Evolutionary conservation across 1,140 invertebrate genomes (phyloP), one percentile per base, ranked within the genome.

Genomic region (Drosophila neocordata): DNA sequence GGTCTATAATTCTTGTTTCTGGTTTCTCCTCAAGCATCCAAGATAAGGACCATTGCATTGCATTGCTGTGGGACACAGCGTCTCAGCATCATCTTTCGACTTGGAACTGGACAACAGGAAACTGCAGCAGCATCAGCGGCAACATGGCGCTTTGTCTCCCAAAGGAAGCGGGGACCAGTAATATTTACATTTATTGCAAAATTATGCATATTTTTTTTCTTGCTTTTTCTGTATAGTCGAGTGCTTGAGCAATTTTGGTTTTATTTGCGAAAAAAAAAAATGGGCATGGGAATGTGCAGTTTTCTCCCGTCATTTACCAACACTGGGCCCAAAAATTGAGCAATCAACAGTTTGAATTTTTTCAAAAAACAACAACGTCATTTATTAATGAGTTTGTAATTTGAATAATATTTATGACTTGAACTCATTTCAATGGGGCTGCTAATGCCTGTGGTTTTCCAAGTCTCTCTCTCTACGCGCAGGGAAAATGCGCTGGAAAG

Each of bases 131-230:
- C 72, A 48, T 12, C 37, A 38, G 37, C 37, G 18, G 41, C 41
- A 48, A 48, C 41, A 69, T 73, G 83, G 83, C 83, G 83, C 83
- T 82, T 68, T 76, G 75, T 74, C 72, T 85, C 82, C 82, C 82
- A 85, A 82, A 87, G 82, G 83, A 87, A 87, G 83, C 83, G 48
- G 73, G 59, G 44, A 88, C 83, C 69, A 88, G 83, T 88, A 88
- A 87, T 88, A 87, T 87, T 87, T 88, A 87, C 83, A 87, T 87
- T 87, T 87, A 87, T 87, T 87, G 83, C 83, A 79, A 88, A 87
- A 87, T 87, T 87, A 87, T 87, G 83, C 83, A 87, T 81, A 87
- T 78, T 67, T 87, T 74, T 76, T 83, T 66, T 20, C 1, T 15
- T 38, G 1, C 18, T 44, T 4, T 27, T 67, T 31, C 8, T 60